Conservation (phyloP, 1,140 invertebrate genomes). For the Lordiphosa stackelbergi region DNA sequence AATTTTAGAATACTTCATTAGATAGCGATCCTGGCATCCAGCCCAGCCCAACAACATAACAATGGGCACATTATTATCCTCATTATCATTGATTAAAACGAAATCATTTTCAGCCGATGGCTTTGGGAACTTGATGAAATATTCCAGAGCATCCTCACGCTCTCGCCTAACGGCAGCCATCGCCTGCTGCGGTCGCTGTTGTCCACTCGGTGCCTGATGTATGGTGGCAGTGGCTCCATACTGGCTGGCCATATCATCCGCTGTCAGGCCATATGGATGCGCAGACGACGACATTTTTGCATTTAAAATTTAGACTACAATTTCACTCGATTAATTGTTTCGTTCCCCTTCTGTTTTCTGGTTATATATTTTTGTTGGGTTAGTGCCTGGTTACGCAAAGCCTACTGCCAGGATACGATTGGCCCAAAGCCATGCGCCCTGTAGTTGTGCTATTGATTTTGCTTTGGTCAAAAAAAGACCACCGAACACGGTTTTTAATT, state of each 20-base stretch:
- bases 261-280: constrained; percentile 39
- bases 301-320: constrained; percentile 17
- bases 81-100: constrained; percentile 79
- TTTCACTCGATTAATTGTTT: constrained; percentile 8
- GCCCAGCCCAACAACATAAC: constrained; percentile 89
- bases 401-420: constrained; percentile 27
- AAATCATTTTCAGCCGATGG: constrained; percentile 77
- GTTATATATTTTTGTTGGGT: constrained; percentile 2
- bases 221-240: constrained; percentile 27
- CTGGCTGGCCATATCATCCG: constrained; percentile 32
- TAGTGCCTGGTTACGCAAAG: constrained; percentile 46
- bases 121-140: constrained; percentile 82
- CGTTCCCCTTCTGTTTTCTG: constrained; percentile 3
- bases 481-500: not conserved
- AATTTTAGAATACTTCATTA: constrained; percentile 87
- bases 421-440: not conserved
- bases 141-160: constrained; percentile 79
- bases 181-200: constrained; percentile 2
- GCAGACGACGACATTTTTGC: constrained; percentile 38
- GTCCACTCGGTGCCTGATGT: not conserved
- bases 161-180: constrained; percentile 6
- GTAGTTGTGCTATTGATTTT: constrained; percentile 19
- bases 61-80: constrained; percentile 82
- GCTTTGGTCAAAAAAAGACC: not conserved
- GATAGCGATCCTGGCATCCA: constrained; percentile 86